Evolutionary conservation across 1,140 invertebrate species (phyloP), one percentile per base, ranked within the genome.

Genomic region (Drosophila eugracilis): DNA sequence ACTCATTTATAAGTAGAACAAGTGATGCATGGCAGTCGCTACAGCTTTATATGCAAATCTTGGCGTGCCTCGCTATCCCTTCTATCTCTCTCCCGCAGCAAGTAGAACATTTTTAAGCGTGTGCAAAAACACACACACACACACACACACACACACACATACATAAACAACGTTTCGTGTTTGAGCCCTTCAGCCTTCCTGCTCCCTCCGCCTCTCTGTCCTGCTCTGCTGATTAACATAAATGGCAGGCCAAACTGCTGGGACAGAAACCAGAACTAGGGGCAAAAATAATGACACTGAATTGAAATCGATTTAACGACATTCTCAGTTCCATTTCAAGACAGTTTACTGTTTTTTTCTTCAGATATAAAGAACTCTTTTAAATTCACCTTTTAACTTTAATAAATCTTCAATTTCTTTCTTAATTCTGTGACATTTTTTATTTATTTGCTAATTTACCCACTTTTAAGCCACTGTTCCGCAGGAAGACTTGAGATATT

Each of bases 1-100:
- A 15, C 71, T 63, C 69, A 73, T 65, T 73, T 74, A 28, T 73
- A 73, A 65, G 69, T 57, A 57, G 58, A 73, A 74, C 58, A 73
- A 74, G 71, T 55, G 49, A 73, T 65, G 50, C 55, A 49, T 34
- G 42, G 42, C 42, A 45, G 42, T 45, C 49, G 48, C 24, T 57
- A 30, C 63, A 37, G 63, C 55, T 50, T 60, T 37, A 60, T 67
- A 67, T 67, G 47, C 47, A 60, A 67, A 52, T 52, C 54, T 44
- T 34, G 7, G 39, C 5, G 10, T 32, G n/a, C 14, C 26, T 39
- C 10, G 24, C 44, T 41, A 21, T 53, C 14, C 48, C 57, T 15
- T 19, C 5, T 14, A 10, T 62, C 17, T 45, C 21, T 67, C 14
- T 66, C 14, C 14, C 5, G 32, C 19, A 6, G 37, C 52, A 66